phyloP scores from a whole-genome alignment of 1,140 invertebrate species.

The Halotydeus destructor region DNA sequence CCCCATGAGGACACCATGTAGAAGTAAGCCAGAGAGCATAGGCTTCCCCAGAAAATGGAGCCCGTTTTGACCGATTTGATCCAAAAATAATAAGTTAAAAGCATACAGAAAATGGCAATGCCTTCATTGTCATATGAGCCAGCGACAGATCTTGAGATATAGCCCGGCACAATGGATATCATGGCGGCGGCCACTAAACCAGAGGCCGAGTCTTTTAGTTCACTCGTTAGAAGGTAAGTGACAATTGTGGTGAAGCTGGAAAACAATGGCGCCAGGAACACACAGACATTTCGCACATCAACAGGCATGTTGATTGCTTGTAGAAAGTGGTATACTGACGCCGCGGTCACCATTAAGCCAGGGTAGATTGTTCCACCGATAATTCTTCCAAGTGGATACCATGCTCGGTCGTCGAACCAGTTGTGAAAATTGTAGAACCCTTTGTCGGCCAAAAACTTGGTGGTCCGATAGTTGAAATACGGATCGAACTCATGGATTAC shows the following conservation, averaged over 20 bases:
- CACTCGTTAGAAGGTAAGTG: slow-evolving; percentile 85
- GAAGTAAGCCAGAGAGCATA: slow-evolving; percentile 82
- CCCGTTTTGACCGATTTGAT: slow-evolving; percentile 93
- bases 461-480: slow-evolving; percentile 95
- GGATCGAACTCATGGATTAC: slow-evolving; percentile 99
- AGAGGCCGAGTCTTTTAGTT: slow-evolving; percentile 76
- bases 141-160: slow-evolving; percentile 87
- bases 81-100: slow-evolving; percentile 92
- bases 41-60: slow-evolving; percentile 68
- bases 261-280: slow-evolving; percentile 90
- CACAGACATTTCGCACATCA: slow-evolving; percentile 91
- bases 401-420: slow-evolving; percentile 96
- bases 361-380: slow-evolving; percentile 95
- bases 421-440: slow-evolving; percentile 96
- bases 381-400: slow-evolving; percentile 92
- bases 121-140: slow-evolving; percentile 97
- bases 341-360: slow-evolving; percentile 85
- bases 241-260: slow-evolving; percentile 87
- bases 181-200: slow-evolving; percentile 79
- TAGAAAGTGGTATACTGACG: slow-evolving; percentile 66
- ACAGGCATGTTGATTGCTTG: slow-evolving; percentile 79
- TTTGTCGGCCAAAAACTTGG: slow-evolving; percentile 76
- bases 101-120: slow-evolving; percentile 96
- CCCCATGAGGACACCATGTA: slow-evolving; percentile 99
- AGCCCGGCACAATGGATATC: slow-evolving; percentile 90